Conservation (phyloP, 2,888 invertebrate species). For the Cyclophora punctaria region DNA sequence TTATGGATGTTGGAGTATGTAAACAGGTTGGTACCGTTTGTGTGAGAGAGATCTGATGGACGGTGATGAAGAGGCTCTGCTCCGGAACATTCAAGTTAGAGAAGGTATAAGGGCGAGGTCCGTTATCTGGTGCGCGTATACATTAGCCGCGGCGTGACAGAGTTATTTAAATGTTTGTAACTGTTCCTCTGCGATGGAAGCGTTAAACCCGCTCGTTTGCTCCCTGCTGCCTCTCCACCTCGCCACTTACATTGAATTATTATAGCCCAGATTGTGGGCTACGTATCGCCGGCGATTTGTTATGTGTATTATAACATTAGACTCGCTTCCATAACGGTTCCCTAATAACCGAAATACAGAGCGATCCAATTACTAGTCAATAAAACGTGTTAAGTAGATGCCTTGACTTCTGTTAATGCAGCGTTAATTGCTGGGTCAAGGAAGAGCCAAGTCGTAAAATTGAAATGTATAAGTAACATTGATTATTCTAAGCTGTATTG, state of each 20-base stretch:
- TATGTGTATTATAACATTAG: slow-evolving; percentile 13
- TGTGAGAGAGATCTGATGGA: slow-evolving; percentile 34
- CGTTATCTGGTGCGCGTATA: slow-evolving; percentile 51
- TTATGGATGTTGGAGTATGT: slow-evolving; percentile 37
- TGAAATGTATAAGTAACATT: slow-evolving; percentile 20
- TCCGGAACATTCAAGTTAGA: slow-evolving; percentile 25
- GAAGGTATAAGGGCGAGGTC: slow-evolving; percentile 50
- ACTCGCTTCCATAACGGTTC: slow-evolving; percentile 17
- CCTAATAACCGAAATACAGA: slow-evolving; percentile 6
- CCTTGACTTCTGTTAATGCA: slow-evolving; percentile 24
- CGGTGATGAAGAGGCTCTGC: slow-evolving; percentile 22
- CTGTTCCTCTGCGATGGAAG: slow-evolving; percentile 46
- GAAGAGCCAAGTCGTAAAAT: slow-evolving; percentile 27
- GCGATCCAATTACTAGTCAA: slow-evolving; percentile 17
- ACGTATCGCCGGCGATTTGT: slow-evolving; percentile 13
- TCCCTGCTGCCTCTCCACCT: slow-evolving; percentile 28
- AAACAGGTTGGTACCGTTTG: slow-evolving; percentile 37
- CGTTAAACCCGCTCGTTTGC: slow-evolving; percentile 47
- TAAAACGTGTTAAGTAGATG: slow-evolving; percentile 26
- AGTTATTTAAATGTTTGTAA: slow-evolving; percentile 63
- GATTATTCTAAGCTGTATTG: slow-evolving; percentile 10
- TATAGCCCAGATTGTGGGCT: slow-evolving; percentile 14
- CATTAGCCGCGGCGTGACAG: slow-evolving; percentile 55
- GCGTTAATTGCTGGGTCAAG: slow-evolving; percentile 34
- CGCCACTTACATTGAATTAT: slow-evolving; percentile 17